These are phyloP conservation scores for Paraplagusia blochii DNA, from an alignment of 2,113 vertebrate genomes.

Conservation along the genomic window DNA sequence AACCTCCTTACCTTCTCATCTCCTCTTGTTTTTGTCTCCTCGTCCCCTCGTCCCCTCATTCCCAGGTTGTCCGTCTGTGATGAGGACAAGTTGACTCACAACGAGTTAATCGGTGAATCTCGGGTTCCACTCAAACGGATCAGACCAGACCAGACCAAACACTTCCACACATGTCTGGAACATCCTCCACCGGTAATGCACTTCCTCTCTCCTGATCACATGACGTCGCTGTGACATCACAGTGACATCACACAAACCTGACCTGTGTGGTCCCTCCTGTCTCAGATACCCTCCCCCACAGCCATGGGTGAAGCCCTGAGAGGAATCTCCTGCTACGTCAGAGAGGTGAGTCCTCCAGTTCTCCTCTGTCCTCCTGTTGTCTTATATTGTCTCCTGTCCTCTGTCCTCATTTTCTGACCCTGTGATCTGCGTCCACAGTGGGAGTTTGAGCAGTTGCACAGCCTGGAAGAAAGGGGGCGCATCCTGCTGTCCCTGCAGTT, in stretches of 20 bases:
- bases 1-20: neutral
- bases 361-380: no score
- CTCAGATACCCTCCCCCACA: slow-evolving; percentile 82
- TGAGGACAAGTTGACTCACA: slow-evolving; percentile 88
- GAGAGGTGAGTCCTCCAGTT: slow-evolving; percentile 70
- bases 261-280: neutral
- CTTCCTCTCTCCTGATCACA: neutral
- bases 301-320: slow-evolving; percentile 83
- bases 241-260: no score
- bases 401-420: neutral
- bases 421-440: slow-evolving; percentile 58
- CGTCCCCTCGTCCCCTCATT: neutral
- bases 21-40: neutral
- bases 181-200: slow-evolving; percentile 78
- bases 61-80: slow-evolving; percentile 86
- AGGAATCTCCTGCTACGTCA: slow-evolving; percentile 86
- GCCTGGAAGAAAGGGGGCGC: slow-evolving; percentile 82
- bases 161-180: slow-evolving; percentile 86
- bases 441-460: slow-evolving; percentile 80
- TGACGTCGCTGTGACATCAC: neutral
- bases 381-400: no score
- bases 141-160: slow-evolving; percentile 81
- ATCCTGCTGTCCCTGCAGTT: slow-evolving; percentile 82
- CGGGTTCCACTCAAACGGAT: slow-evolving; percentile 82
- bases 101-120: slow-evolving; percentile 87